phyloP scores from a whole-genome alignment of 2,888 invertebrate genomes.

The Sminthurinus aureus region DNA sequence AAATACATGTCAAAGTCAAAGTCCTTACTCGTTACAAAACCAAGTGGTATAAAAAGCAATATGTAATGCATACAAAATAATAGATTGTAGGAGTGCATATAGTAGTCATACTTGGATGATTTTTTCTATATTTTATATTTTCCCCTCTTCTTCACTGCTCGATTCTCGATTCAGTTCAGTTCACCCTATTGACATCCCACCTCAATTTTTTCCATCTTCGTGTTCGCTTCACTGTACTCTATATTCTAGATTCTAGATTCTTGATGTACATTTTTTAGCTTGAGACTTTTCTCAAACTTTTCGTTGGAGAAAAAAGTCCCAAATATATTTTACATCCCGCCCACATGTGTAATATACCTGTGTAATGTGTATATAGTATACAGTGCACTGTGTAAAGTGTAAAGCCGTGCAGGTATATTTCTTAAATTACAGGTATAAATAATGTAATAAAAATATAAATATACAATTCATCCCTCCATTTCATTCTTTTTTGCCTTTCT shows the following conservation, averaged over 20 bases:
- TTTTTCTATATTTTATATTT: background rate
- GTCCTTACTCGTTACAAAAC: too few species aligned
- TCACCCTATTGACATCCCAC: background rate
- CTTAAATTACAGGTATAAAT: background rate
- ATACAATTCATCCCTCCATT: too few species aligned
- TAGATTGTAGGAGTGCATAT: background rate
- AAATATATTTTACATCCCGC: background rate
- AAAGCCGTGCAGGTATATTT: background rate
- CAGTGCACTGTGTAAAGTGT: too few species aligned
- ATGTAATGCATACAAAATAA: background rate
- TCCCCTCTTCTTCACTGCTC: background rate
- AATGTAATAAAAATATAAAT: too few species aligned
- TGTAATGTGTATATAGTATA: too few species aligned
- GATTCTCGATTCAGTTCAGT: background rate
- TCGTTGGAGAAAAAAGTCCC: background rate
- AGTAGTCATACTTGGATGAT: background rate
- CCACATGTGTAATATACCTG: background rate
- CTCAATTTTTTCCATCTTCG: background rate
- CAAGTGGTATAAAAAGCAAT: too few species aligned
- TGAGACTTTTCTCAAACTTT: background rate
- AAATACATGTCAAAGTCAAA: too few species aligned
- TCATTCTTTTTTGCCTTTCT: too few species aligned
- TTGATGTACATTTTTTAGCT: too few species aligned
- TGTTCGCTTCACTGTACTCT: background rate
- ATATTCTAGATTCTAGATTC: too few species aligned